These are phyloP conservation scores for Suricata suricatta DNA, from an alignment of 2,113 vertebrate species.

Conservation along the genomic window DNA sequence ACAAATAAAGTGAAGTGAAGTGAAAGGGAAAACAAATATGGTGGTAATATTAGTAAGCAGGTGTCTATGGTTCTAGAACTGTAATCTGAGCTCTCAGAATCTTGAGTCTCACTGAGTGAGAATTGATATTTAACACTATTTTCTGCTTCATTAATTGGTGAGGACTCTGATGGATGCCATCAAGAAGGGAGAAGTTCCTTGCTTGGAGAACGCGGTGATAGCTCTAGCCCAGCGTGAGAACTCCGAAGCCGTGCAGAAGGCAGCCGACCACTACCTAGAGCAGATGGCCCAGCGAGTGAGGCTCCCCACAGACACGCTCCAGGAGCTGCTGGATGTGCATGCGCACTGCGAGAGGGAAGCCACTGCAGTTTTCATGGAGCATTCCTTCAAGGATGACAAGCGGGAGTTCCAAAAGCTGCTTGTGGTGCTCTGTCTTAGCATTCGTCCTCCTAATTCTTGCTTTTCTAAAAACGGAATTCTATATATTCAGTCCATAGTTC, in stretches of 20 bases:
- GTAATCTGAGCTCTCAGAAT: background rate
- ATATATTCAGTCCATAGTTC: background rate
- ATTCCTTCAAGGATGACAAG: conserved; percentile 76
- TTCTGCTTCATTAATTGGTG: background rate
- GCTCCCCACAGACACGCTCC: conserved; percentile 64
- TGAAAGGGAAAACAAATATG: background rate
- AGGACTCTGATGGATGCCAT: background rate
- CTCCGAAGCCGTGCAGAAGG: background rate
- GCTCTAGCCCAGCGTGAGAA: conserved; percentile 80
- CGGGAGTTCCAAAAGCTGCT: conserved; percentile 23
- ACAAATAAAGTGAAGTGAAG: background rate
- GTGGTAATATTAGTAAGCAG: background rate
- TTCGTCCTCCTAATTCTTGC: background rate
- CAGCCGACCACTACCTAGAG: conserved; percentile 44
- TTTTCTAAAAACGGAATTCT: background rate
- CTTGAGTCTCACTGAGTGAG: background rate
- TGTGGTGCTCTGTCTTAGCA: background rate
- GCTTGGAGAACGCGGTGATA: conserved; percentile 81
- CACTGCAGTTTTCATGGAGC: conserved; percentile 70
- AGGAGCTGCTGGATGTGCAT: conserved; percentile 66
- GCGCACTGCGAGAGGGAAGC: conserved; percentile 67
- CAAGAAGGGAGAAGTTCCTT: background rate
- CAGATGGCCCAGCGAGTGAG: background rate
- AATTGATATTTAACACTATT: background rate
- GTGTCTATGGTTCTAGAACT: background rate